Evolutionary conservation across 2,113 vertebrate species (phyloP).

Genomic region (Psittacula cyanocephala): DNA sequence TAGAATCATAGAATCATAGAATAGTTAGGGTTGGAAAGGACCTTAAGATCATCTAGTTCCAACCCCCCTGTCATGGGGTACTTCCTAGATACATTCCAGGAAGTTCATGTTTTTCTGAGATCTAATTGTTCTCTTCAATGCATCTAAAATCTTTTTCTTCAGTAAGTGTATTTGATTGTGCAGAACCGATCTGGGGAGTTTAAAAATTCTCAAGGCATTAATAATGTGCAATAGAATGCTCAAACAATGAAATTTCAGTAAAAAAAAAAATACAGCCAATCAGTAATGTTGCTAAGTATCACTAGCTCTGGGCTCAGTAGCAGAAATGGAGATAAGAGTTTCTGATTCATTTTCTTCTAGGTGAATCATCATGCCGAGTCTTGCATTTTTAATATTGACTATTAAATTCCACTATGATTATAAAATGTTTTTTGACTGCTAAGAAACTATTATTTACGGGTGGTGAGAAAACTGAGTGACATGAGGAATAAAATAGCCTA

Average conservation of each 20-base stretch:
- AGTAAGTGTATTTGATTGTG: background rate
- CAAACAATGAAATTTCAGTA: background rate
- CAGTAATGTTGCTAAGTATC: background rate
- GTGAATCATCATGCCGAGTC: background rate
- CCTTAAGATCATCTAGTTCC: too few species aligned
- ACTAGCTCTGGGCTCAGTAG: background rate
- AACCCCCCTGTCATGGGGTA: too few species aligned
- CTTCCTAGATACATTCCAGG: background rate
- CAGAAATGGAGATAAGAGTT: background rate
- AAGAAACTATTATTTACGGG: constrained; percentile 6
- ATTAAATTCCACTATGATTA: background rate
- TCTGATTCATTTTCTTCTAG: background rate
- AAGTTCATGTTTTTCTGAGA: background rate
- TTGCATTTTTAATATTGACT: background rate
- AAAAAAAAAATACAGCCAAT: background rate
- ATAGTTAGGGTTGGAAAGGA: too few species aligned
- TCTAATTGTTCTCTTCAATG: background rate
- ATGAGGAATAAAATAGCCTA: background rate
- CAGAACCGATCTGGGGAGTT: background rate
- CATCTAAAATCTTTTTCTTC: background rate
- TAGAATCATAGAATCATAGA: too few species aligned
- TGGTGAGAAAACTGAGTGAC: background rate
- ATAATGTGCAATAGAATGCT: background rate
- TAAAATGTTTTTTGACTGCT: constrained; percentile 8
- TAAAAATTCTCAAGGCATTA: background rate